These are phyloP conservation scores for Boleophthalmus pectinirostris DNA, from an alignment of 2,113 vertebrate species.

Conservation along the genomic window DNA sequence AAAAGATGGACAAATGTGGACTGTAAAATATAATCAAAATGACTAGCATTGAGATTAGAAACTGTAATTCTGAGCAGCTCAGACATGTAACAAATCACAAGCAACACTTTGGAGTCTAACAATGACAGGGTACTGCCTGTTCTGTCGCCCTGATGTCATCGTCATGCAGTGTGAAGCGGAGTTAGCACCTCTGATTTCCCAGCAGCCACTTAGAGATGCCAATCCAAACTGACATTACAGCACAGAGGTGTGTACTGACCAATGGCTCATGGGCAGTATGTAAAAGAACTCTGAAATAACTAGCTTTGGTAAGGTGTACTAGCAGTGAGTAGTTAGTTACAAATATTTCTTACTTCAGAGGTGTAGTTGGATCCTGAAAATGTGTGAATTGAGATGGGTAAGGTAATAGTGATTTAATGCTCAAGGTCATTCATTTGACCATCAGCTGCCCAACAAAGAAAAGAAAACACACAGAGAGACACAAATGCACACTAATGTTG, in stretches of 20 bases:
- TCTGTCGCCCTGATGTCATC: not conserved
- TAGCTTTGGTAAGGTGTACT: not conserved
- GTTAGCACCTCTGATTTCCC: slow-evolving; percentile 7
- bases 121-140: slow-evolving; percentile 4
- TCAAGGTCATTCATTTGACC: not conserved
- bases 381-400: not conserved
- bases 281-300: not conserved
- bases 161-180: not conserved
- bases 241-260: not conserved
- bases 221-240: not conserved
- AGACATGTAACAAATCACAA: not conserved
- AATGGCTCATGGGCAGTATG: not conserved
- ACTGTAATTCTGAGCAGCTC: not conserved
- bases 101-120: slow-evolving; percentile 6
- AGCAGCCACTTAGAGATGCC: not conserved
- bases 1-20: not conserved
- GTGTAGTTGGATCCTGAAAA: not conserved
- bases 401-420: not conserved
- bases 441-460: not conserved
- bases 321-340: too few species aligned
- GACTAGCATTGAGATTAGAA: not conserved
- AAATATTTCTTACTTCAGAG: too few species aligned
- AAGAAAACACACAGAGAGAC: not conserved
- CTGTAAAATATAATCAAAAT: not conserved
- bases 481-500: too few species aligned